Conservation (phyloP, 1,140 invertebrate species). For the Hyles vespertilio region DNA sequence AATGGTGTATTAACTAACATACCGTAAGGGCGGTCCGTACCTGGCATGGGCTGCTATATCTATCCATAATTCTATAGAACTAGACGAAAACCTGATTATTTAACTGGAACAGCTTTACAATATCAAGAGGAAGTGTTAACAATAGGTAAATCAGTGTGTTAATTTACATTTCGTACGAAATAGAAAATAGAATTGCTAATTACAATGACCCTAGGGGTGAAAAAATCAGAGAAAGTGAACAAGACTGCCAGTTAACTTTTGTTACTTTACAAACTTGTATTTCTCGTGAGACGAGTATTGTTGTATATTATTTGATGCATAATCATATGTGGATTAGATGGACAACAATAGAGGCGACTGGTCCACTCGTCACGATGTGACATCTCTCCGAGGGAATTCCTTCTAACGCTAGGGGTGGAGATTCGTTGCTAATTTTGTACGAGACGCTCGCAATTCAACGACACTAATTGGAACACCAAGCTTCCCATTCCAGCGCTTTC, state of each 20-base stretch:
- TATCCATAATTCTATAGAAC: no score
- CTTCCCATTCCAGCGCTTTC: no score
- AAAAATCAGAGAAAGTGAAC: constrained; percentile 57
- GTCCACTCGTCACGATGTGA: constrained; percentile 58
- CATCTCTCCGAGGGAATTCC: constrained; percentile 49
- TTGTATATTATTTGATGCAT: constrained; percentile 50
- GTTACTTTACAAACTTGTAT: constrained; percentile 66
- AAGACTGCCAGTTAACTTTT: constrained; percentile 45
- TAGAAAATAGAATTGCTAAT: constrained; percentile 40
- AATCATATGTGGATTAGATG: constrained; percentile 61
- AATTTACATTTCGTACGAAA: constrained; percentile 43
- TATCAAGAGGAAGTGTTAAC: constrained; percentile 21
- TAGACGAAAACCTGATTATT: neutral
- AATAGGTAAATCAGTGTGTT: constrained; percentile 44
- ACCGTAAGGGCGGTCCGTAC: no score
- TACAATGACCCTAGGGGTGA: constrained; percentile 33
- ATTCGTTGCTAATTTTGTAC: constrained; percentile 2
- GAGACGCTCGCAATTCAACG: no score
- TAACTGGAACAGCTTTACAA: constrained; percentile 10
- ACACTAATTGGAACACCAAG: no score
- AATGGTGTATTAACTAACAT: no score
- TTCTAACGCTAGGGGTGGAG: constrained; percentile 27
- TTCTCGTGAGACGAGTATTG: constrained; percentile 51
- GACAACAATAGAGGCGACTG: constrained; percentile 47
- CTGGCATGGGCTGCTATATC: no score